Evolutionary conservation across 2,888 invertebrate species (phyloP), one percentile per base, ranked within the genome.

Genomic region (Caenorhabditis sp.): DNA sequence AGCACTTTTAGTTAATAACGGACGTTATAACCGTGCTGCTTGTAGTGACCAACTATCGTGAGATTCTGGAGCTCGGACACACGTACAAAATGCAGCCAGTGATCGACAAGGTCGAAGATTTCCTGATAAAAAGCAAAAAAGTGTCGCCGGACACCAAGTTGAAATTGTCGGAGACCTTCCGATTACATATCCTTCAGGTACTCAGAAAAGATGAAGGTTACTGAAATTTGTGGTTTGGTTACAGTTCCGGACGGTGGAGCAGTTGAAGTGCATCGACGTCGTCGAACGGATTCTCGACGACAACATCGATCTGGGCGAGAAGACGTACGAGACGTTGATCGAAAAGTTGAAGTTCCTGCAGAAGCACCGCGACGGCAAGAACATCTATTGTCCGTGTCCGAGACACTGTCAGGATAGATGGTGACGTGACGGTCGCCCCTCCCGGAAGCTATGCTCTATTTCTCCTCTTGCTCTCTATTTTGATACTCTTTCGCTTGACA

Each of bases 211-310:
- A 30, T 27, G 11, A 24, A 4, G 13, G 2, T 17, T 17, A 30
- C 17, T 9, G 20, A 13, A 43, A 32, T 22, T 15, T n/a, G n/a
- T n/a, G 15, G 9, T 7, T 7, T 7, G 4, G 39, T 63, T 58
- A 11, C 68, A 68, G 68, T 59, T 43, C 52, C 68, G 68, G n/a
- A 59, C 68, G 2, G 9, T 68, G 35, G 68, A 68, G 8, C 24
- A 26, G 2, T 32, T 68, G n/a, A 52, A 15, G 9, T 52, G 41
- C 11, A 1, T 41, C 1, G 45, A 68, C 1, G 52, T 37, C 5
- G 9, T 58, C 17, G 68, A 68, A 9, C 22, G 17, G 9, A 68
- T 68, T 20, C 68, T 68, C 45, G 68, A 68, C 24, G 68, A 68
- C 3, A 27, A 68, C 45, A 52, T 68, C 7, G 68, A 68, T 17